Evolutionary conservation across 2,113 vertebrate species (phyloP), one percentile per base, ranked within the genome.

Genomic region (Alethe castanea): DNA sequence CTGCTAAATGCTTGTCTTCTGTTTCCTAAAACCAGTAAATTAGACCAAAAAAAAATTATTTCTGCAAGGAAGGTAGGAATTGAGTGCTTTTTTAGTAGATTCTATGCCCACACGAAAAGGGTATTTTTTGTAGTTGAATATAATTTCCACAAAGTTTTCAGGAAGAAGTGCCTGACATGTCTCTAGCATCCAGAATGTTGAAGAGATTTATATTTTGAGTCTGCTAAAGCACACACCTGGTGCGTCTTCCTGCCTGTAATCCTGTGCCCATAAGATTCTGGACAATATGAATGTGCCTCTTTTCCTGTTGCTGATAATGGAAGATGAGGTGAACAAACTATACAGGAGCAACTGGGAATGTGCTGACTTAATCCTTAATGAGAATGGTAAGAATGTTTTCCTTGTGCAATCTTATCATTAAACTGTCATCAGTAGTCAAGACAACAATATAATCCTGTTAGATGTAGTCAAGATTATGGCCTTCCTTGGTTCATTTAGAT

Each of bases 341-440:
- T 0, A 2, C 35, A 69, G 70, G 33, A 76, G 25, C n/a, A 79
- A 80, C 33, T 13, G 70, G 28, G 31, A 93, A 73, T 42, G 6
- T 48, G 31, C 57, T 90, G 54, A 52, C 36, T 93, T 83, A 84
- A 87, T 91, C 66, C 70, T 64, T 88, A 87, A 95, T 62, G 78
- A 83, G 56, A 80, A 93, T 44, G 74, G 57, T 64, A 71, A 82
- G 47, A 81, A 69, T 48, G 77, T 69, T 94, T 86, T 93, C 78
- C 74, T 74, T 74, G 67, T 20, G 61, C 50, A 91, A 47, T 92
- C 65, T 96, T 95, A 94, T 94, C 90, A 52, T 67, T 66, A 59
- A 53, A 94, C 88, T 91, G 73, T 94, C 76, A 81, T 67, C 92
- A 87, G 64, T 56, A 93, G 86, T 57, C 81, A 94, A 91, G 86